These are phyloP conservation scores for Neotragus pygmaeus DNA, from an alignment of 2,113 vertebrate genomes.

Conservation along the genomic window DNA sequence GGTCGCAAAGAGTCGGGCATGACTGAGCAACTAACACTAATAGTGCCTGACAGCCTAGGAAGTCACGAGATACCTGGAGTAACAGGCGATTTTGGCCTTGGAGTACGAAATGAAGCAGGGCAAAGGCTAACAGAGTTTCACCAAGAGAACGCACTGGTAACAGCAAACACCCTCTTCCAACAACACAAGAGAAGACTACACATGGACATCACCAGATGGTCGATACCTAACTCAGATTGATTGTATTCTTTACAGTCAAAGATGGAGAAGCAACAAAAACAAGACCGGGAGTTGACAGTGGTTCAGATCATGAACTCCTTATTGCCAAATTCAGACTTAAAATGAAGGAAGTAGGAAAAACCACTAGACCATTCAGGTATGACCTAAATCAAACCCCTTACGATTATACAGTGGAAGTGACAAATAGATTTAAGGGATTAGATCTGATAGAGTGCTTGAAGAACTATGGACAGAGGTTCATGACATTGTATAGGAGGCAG, in stretches of 20 bases:
- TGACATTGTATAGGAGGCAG: background rate
- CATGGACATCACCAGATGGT: background rate
- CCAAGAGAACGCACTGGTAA: background rate
- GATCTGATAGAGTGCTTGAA: background rate
- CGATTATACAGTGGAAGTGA: background rate
- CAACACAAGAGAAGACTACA: background rate
- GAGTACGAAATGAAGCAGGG: background rate
- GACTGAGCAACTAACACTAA: background rate
- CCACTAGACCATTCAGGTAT: background rate
- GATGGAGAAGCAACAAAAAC: background rate
- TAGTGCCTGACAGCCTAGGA: background rate
- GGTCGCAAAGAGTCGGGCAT: fast-evolving
- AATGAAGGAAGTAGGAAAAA: background rate
- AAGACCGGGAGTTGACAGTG: fast-evolving
- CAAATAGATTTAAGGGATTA: background rate
- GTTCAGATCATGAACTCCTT: background rate
- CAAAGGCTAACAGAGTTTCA: background rate
- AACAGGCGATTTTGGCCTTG: background rate
- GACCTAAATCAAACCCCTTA: background rate
- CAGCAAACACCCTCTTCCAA: background rate
- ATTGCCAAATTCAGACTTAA: background rate
- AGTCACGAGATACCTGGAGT: background rate
- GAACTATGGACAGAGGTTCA: background rate
- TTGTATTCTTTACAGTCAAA: background rate
- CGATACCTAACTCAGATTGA: background rate